These are phyloP conservation scores for Cosmia pyralina DNA, from an alignment of 2,888 invertebrate species.

Conservation along the genomic window DNA sequence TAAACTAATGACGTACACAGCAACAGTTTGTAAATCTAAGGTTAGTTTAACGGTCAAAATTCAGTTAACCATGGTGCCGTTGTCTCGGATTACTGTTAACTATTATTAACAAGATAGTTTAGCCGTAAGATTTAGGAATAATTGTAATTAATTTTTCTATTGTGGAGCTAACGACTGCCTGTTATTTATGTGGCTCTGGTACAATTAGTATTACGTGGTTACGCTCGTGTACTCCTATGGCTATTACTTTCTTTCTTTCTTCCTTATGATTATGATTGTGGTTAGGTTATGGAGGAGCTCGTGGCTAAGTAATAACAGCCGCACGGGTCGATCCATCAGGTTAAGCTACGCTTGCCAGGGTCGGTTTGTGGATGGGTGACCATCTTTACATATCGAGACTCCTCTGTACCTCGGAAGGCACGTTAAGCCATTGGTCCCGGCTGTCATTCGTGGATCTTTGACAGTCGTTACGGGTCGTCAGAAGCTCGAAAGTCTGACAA, in stretches of 20 bases:
- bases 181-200: conserved; percentile 47
- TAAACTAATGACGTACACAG: conserved; percentile 25
- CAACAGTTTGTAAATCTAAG: conserved; percentile 47
- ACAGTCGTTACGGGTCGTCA: too few species aligned
- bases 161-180: conserved; percentile 46
- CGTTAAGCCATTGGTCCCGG: too few species aligned
- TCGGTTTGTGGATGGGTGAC: too few species aligned
- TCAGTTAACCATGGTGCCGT: conserved; percentile 62
- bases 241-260: conserved; percentile 24
- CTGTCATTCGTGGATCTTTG: too few species aligned
- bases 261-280: background rate
- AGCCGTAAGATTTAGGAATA: conserved; percentile 61
- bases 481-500: too few species aligned
- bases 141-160: conserved; percentile 63
- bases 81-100: conserved; percentile 60
- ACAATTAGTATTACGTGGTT: conserved; percentile 42
- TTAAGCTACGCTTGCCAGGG: too few species aligned
- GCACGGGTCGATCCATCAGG: too few species aligned
- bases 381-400: too few species aligned
- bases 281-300: too few species aligned
- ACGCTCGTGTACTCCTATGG: conserved; percentile 42
- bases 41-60: conserved; percentile 60
- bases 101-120: conserved; percentile 64
- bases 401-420: too few species aligned
- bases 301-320: too few species aligned